These are phyloP conservation scores for Limonius californicus DNA, from an alignment of 1,140 invertebrate genomes.

Conservation along the genomic window DNA sequence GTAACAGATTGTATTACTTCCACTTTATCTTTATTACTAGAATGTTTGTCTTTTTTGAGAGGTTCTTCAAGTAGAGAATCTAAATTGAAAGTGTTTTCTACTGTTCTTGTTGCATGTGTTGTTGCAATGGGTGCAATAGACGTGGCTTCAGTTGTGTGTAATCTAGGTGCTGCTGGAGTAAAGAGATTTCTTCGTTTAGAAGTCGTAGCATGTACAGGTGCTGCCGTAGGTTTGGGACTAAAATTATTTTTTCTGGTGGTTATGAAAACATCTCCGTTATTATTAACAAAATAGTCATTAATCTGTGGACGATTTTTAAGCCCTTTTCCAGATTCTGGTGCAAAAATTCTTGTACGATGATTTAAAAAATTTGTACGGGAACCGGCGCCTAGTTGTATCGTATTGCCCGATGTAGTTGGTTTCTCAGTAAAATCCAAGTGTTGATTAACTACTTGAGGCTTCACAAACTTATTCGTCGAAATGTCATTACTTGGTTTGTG, in stretches of 20 bases:
- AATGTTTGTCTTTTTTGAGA: slow-evolving; percentile 51
- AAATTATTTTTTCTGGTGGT: slow-evolving; percentile 32
- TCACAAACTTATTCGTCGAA: not conserved
- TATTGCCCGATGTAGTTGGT: not conserved
- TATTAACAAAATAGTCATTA: slow-evolving; percentile 45
- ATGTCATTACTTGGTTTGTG: not conserved
- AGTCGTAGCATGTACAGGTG: slow-evolving; percentile 28
- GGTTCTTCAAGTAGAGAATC: slow-evolving; percentile 55
- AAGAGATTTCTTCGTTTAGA: slow-evolving; percentile 35
- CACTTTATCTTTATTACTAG: slow-evolving; percentile 50
- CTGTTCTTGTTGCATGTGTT: slow-evolving; percentile 37
- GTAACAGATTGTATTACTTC: slow-evolving; percentile 51
- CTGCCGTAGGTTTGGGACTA: slow-evolving; percentile 31
- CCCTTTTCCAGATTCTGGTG: slow-evolving; percentile 26
- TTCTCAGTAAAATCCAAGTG: slow-evolving; percentile 17
- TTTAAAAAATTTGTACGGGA: slow-evolving; percentile 24
- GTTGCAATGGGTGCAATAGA: slow-evolving; percentile 28
- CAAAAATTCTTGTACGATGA: slow-evolving; percentile 36
- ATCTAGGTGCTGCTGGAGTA: slow-evolving; percentile 21
- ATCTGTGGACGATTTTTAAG: slow-evolving; percentile 28
- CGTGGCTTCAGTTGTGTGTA: slow-evolving; percentile 28
- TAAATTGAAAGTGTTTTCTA: slow-evolving; percentile 53
- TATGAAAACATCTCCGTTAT: slow-evolving; percentile 41
- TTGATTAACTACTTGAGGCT: slow-evolving; percentile 17
- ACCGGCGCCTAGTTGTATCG: not conserved